Evolutionary conservation across 1,140 invertebrate genomes (phyloP).

Genomic region (Coboldia fuscipes): DNA sequence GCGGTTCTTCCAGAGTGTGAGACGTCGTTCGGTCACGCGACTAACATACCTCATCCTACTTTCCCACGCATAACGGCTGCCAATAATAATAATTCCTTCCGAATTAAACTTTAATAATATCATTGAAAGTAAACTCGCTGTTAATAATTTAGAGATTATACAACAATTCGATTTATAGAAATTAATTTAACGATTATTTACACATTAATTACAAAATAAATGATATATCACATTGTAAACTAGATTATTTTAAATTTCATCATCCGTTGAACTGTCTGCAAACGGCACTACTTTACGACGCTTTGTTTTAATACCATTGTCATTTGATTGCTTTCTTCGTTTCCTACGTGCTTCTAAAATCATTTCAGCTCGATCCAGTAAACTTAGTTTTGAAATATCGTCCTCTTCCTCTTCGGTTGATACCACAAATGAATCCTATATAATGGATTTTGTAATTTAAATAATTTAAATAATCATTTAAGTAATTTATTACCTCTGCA

Average conservation of each 20-base stretch:
- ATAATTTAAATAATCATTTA: not conserved
- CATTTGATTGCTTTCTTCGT: not conserved
- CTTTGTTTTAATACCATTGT: not conserved
- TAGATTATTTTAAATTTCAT: not conserved
- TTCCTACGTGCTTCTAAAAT: constrained; percentile 11
- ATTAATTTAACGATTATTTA: too few relatives aligned
- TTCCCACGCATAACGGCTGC: too few relatives aligned
- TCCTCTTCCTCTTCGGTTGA: not conserved
- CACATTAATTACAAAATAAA: not conserved
- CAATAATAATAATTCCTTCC: too few relatives aligned
- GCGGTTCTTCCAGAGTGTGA: too few relatives aligned
- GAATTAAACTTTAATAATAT: too few relatives aligned
- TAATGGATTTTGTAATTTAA: not conserved
- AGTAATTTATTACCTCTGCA: not conserved
- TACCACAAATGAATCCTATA: not conserved
- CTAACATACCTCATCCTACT: too few relatives aligned
- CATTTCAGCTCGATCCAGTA: constrained; percentile 15
- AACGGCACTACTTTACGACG: not conserved
- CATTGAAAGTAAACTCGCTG: too few relatives aligned
- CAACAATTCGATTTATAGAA: too few relatives aligned
- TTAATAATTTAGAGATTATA: too few relatives aligned
- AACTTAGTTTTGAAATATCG: constrained; percentile 10
- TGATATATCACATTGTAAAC: not conserved
- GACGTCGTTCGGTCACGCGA: too few relatives aligned
- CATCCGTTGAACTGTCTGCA: not conserved